Base-by-base conservation (phyloP, 1,140 invertebrate genomes). In the Vanessa tameamea region DNA sequence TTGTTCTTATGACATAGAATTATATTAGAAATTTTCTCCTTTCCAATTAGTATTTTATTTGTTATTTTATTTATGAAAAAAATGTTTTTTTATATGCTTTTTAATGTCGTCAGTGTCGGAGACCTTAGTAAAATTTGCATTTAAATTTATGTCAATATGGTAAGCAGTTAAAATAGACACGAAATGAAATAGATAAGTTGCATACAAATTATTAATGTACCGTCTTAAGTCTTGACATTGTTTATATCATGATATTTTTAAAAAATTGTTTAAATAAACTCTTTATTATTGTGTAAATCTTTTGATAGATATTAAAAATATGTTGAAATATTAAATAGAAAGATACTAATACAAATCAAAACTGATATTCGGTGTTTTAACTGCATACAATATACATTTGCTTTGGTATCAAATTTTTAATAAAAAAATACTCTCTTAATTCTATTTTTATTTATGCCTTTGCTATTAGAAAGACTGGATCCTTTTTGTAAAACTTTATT, bases 361-460 rank as follows among this genome's bases (percentile, higher is more conserved):
- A 26, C 23, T 66, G 3, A 48, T 65, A n/a, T 50, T 65, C 47
- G n/a, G 53, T 82, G 82, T 87, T 87, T 88, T 86, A 84, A 88
- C 88, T 92, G 85, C 83, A 82, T 84, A 82, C 83, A 86, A 83
- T 84, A 83, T 85, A 85, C 80, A 88, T 91, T 88, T 92, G 89
- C 89, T 92, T 92, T 92, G 83, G 85, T 89, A 91, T 87, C 86
- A 79, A 87, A 85, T 80, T 91, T 92, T 89, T 89, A 85, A 87
- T 86, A 85, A 90, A 89, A 91, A 89, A 91, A 85, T 82, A 90
- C 84, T 89, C 84, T 86, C 86, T 78, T 79, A 75, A 61, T 68
- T 53, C 64, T 69, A 69, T 9, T 78, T 84, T 83, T 69, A 61
- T 66, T 69, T 15, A 50, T 51, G 43, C 61, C 15, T 71, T 61